Conservation (phyloP, 1,140 invertebrate genomes). For the Musca vetustissima region DNA sequence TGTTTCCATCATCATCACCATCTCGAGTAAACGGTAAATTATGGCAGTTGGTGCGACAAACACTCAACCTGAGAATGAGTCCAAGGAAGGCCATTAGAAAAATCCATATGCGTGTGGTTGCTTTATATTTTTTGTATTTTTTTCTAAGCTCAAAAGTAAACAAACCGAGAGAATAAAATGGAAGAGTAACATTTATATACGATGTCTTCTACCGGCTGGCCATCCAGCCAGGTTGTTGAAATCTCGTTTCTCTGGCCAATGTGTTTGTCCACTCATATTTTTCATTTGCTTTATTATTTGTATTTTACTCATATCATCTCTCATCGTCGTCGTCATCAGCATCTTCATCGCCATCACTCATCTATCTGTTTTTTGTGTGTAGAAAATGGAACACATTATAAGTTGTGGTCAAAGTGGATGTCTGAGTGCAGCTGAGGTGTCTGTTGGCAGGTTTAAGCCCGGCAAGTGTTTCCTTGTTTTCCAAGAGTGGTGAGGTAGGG, state of each 20-base stretch:
- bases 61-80: slow-evolving; percentile 2
- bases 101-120: slow-evolving; percentile 20
- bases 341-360: background rate
- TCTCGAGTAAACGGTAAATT: background rate
- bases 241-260: background rate
- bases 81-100: slow-evolving; percentile 11
- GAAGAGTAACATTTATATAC: too few species aligned
- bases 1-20: slow-evolving; percentile 6
- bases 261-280: background rate
- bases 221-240: background rate
- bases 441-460: background rate
- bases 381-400: slow-evolving; percentile 4
- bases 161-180: slow-evolving; percentile 6
- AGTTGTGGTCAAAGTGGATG: background rate
- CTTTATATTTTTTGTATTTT: slow-evolving; percentile 24
- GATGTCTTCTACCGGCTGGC: too few species aligned
- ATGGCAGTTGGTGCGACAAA: background rate
- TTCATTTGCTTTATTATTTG: background rate
- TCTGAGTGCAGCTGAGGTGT: slow-evolving; percentile 11
- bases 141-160: slow-evolving; percentile 31
- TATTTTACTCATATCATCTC: background rate
- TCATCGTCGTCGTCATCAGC: background rate
- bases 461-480: background rate
- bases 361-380: background rate
- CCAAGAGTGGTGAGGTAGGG: too few species aligned